Evolutionary conservation across 2,797 vertebrate genomes (phyloP).

Genomic region (Dallia pectoralis): DNA sequence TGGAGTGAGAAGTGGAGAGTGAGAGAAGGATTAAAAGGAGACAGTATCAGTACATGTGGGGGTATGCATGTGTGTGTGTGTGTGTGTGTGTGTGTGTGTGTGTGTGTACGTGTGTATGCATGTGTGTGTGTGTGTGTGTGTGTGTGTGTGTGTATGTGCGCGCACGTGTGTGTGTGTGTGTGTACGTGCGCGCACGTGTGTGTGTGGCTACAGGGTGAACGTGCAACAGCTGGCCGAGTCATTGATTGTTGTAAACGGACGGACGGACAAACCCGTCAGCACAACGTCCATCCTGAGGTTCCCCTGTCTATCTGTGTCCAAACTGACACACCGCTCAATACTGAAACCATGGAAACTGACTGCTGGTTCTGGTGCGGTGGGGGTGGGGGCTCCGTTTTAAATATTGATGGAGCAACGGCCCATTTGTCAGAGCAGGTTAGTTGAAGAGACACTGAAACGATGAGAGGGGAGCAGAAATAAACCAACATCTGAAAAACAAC

Average conservation of each 20-base stretch:
- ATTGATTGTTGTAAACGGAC: constrained; percentile 2
- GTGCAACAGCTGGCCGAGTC: not conserved
- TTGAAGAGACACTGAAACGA: not conserved
- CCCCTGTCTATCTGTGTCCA: not conserved
- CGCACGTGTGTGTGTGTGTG: too few species aligned
- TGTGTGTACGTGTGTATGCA: too few species aligned
- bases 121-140: too few species aligned
- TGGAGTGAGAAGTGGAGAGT: too few species aligned
- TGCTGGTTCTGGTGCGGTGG: not conserved
- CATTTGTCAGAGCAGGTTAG: not conserved
- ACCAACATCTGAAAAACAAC: not conserved
- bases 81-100: too few species aligned
- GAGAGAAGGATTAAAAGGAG: too few species aligned
- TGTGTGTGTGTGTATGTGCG: too few species aligned
- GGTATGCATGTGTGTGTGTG: too few species aligned
- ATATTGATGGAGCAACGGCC: constrained; percentile 40
- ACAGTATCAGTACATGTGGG: too few species aligned
- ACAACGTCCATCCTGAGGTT: not conserved
- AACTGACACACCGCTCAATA: constrained; percentile 21
- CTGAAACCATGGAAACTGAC: constrained; percentile 37
- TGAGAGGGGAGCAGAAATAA: not conserved
- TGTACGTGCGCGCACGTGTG: too few species aligned
- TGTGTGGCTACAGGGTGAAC: not conserved
- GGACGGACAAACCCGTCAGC: not conserved
- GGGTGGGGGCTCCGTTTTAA: constrained; percentile 26